Conservation (phyloP, 2,113 vertebrate genomes). For the Passer montanus region DNA sequence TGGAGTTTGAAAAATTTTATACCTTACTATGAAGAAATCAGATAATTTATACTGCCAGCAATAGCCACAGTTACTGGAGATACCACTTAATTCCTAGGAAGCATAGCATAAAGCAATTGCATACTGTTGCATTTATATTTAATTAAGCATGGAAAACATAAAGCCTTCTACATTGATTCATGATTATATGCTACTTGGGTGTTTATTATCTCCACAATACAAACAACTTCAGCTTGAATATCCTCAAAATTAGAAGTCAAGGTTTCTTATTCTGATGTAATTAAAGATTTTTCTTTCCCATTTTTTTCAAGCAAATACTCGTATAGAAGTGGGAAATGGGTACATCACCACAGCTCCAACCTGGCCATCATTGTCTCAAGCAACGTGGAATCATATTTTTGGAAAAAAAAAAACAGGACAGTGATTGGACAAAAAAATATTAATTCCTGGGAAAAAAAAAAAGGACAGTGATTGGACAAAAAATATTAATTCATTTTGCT, state of each 20-base stretch:
- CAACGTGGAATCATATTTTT: background rate
- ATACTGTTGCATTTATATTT: background rate
- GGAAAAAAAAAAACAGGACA: fast-evolving
- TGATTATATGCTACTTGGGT: background rate
- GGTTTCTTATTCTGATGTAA: background rate
- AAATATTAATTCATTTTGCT: background rate
- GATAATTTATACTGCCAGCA: background rate
- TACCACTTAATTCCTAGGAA: background rate
- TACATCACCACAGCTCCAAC: background rate
- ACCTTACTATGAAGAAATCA: background rate
- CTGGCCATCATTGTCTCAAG: background rate
- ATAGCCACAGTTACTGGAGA: background rate
- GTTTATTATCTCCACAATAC: background rate
- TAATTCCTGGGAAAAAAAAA: fast-evolving
- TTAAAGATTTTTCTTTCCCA: fast-evolving
- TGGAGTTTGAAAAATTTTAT: background rate
- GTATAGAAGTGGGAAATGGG: fast-evolving
- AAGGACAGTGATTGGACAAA: fast-evolving
- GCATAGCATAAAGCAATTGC: background rate
- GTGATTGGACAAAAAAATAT: background rate
- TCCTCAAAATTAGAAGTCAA: background rate
- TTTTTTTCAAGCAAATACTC: background rate
- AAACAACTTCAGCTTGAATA: background rate
- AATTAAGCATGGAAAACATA: background rate
- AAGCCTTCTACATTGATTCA: background rate